Percentiles rank a stretch among this genome's conserved stretches.
Evolutionary conservation across 2,113 vertebrate genomes (phyloP).

Genomic region (Perca schrenkii): DNA sequence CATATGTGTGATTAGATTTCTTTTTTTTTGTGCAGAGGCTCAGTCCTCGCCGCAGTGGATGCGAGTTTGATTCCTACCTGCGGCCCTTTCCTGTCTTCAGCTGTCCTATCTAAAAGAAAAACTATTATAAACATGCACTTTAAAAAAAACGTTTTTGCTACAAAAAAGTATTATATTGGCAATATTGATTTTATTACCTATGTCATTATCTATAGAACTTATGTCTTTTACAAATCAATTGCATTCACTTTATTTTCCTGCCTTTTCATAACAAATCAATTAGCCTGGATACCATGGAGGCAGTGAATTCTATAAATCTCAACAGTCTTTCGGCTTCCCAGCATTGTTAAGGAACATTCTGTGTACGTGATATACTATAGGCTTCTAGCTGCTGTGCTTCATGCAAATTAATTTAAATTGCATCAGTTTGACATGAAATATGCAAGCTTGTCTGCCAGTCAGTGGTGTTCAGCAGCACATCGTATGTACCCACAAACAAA

Average conservation of each 20-base stretch:
- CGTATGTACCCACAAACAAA: slow-evolving; percentile 37
- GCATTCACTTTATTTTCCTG: background rate
- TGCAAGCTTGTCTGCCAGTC: slow-evolving; percentile 41
- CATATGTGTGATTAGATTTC: background rate
- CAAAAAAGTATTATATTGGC: background rate
- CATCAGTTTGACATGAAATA: slow-evolving; percentile 53
- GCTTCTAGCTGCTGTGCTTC: background rate
- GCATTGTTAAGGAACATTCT: slow-evolving; percentile 9
- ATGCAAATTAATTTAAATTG: slow-evolving; percentile 43
- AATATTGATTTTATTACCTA: background rate
- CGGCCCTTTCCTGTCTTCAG: too few species aligned
- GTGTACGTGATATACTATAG: background rate
- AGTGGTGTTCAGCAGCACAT: slow-evolving; percentile 10
- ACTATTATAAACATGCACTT: background rate
- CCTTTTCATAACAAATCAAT: slow-evolving; percentile 20
- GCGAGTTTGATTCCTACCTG: too few species aligned
- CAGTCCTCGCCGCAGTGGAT: too few species aligned
- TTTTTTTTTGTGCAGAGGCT: too few species aligned
- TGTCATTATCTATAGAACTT: background rate
- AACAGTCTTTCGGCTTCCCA: background rate
- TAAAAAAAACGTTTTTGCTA: background rate
- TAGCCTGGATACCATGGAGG: background rate
- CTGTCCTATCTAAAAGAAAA: too few species aligned
- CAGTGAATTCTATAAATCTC: slow-evolving; percentile 2
- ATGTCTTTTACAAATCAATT: slow-evolving; percentile 4